Base-by-base conservation (phyloP, 2,113 vertebrate species). In the Salminus brasiliensis region DNA sequence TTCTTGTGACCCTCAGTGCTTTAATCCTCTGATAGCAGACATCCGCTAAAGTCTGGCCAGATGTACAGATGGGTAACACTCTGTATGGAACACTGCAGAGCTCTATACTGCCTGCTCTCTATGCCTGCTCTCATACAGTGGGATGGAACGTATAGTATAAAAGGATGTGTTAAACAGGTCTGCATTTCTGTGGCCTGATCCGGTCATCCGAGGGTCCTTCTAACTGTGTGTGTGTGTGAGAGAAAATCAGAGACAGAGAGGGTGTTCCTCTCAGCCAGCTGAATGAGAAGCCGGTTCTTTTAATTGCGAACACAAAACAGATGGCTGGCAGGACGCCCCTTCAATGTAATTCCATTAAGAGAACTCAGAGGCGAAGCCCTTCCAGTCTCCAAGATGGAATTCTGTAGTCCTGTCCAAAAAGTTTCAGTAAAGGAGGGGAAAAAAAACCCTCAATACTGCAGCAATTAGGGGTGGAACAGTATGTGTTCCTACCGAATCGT, bases 231-330 rank as follows among this genome's bases (percentile, higher is more conserved):
- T 52, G 15, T 68, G 65, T 45, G 72, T 11, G 62, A 55, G 39
- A 75, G 60, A 70, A 36, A 36, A 66, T 11, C 52, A 55, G 39
- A 75, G 60, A 70, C 36, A 52, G 57, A 29, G 32, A 36, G 60
- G 30, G 11, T 39, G 32, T 41, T 83, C 39, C 36, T 78, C 53
- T 79, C 52, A 71, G 43, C 67, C 70, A 16, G 27, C 18, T 66
- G 62, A 80, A 85, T 78, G 30, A 85, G 79, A 76, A 77, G 27
- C 32, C 36, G 49, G n/a, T 43, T 62, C 59, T 78, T 84, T 84
- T 72, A 80, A 84, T 67, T 72, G 74, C 82, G 70, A 68, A 65
- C 80, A 80, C 60, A 84, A 86, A 84, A 71, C 80, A 84, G 80
- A 82, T 79, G 81, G 74, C 57, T 80, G 66, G 74, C 66, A 84